phyloP scores from a whole-genome alignment of 2,113 vertebrate genomes.

The Eulemur macaco region DNA sequence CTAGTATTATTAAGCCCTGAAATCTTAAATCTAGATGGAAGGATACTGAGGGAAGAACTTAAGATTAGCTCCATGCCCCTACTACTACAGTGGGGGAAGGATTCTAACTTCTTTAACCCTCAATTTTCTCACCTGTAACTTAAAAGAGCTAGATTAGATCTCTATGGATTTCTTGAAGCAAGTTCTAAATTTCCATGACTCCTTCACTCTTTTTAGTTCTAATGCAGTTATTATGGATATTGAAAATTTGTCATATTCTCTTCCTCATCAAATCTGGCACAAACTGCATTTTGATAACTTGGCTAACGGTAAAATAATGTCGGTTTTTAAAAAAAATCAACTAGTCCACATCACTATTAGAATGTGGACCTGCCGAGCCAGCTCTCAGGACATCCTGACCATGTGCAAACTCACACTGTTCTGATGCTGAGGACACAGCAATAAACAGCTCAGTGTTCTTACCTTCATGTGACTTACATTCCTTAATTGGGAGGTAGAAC shows the following conservation, averaged over 20 bases:
- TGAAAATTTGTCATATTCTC: not conserved
- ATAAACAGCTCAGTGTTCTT: fast-evolving
- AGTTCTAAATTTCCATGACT: not conserved
- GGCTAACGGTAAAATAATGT: not conserved
- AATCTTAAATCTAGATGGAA: too few relatives aligned
- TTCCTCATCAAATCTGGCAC: not conserved
- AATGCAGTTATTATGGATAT: not conserved
- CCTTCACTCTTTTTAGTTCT: not conserved
- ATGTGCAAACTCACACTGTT: fast-evolving
- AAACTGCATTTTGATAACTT: not conserved
- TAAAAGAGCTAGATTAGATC: not conserved
- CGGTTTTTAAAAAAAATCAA: not conserved
- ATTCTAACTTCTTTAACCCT: not conserved
- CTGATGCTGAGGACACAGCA: not conserved
- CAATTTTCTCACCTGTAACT: not conserved
- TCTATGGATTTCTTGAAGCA: not conserved
- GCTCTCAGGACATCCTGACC: too few relatives aligned
- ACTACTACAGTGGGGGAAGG: fast-evolving
- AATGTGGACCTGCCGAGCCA: too few relatives aligned
- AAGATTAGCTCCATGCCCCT: not conserved
- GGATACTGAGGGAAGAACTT: not conserved
- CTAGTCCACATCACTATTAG: not conserved
- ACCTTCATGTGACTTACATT: too few relatives aligned
- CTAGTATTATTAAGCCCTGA: not conserved
- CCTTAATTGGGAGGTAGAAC: fast-evolving